Evolutionary conservation across 2,113 vertebrate genomes (phyloP), one percentile per base, ranked within the genome.

Genomic region (Anas platyrhynchos): DNA sequence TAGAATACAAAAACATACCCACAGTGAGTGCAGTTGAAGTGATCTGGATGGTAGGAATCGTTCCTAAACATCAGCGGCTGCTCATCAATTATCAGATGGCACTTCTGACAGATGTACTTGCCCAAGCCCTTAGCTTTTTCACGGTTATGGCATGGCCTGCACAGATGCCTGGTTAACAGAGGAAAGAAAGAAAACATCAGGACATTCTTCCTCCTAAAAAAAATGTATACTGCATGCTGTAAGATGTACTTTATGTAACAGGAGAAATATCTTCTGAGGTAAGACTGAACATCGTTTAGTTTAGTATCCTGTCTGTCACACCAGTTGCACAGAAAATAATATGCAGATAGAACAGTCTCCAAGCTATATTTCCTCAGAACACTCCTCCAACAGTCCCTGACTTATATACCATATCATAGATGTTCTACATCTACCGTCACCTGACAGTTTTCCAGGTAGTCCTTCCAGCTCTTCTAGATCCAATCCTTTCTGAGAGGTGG

Each of bases 1-100:
- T 25, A 72, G 41, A 55, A 29, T 29, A 41, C 1, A 29, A 29
- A 18, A 66, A 97, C 97, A 8, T 96, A 98, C 98, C 98, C 98
- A 76, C 98, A 98, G 93, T 98, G 97, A 66, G 97, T 97, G 84
- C 98, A 98, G 96, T 88, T 98, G 96, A 98, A 98, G 93, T 98
- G 98, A 92, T 98, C 98, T 0, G 98, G 95, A 86, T 98, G 98
- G 89, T 98, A 98, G 43, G 98, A 97, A 12, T 98, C 98, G 5
- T 96, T 98, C 91, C 86, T 96, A 73, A 98, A 98, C 98, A 98
- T 97, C 86, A 98, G 97, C 50, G 98, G 98, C 86, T 97, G 97
- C 71, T 98, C 98, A 15, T 98, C 98, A 11, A 98, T 98, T 79
- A 98, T 97, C 94, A 98, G 82, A 88, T 98, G 98, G 81, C 98